phyloP scores from a whole-genome alignment of 1,140 invertebrate species.

The Dendrolimus kikuchii region DNA sequence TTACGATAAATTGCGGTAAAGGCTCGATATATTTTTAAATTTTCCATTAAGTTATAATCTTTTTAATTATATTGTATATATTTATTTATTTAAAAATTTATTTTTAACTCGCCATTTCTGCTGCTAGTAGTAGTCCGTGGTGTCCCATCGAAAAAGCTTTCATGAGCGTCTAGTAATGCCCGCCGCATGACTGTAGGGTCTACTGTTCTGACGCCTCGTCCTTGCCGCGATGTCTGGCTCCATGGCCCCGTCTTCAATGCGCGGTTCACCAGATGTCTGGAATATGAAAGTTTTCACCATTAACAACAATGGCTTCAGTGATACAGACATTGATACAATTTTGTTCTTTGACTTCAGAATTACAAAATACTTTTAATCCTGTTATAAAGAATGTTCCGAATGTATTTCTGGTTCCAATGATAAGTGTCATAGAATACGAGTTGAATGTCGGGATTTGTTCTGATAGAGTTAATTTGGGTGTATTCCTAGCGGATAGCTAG shows the following conservation, averaged over 20 bases:
- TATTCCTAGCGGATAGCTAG: too few relatives aligned
- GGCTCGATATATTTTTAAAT: too few relatives aligned
- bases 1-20: too few relatives aligned
- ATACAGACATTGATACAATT: not conserved
- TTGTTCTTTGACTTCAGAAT: not conserved
- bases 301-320: not conserved
- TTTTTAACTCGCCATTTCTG: slow-evolving; percentile 39
- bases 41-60: too few relatives aligned
- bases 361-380: too few relatives aligned
- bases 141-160: slow-evolving; percentile 62
- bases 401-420: too few relatives aligned
- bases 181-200: slow-evolving; percentile 81
- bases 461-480: too few relatives aligned
- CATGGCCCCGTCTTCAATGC: slow-evolving; percentile 71
- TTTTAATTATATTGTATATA: too few relatives aligned
- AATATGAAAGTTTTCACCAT: slow-evolving; percentile 8
- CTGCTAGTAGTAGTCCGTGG: slow-evolving; percentile 25
- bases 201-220: slow-evolving; percentile 74
- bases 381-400: too few relatives aligned
- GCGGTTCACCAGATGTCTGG: slow-evolving; percentile 54
- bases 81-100: too few relatives aligned
- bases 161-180: slow-evolving; percentile 78
- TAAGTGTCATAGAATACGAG: too few relatives aligned
- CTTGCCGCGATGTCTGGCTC: slow-evolving; percentile 75
- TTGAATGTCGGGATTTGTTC: too few relatives aligned